These are phyloP conservation scores for Psephotus haematonotus DNA, from an alignment of 2,113 vertebrate genomes.

Conservation along the genomic window DNA sequence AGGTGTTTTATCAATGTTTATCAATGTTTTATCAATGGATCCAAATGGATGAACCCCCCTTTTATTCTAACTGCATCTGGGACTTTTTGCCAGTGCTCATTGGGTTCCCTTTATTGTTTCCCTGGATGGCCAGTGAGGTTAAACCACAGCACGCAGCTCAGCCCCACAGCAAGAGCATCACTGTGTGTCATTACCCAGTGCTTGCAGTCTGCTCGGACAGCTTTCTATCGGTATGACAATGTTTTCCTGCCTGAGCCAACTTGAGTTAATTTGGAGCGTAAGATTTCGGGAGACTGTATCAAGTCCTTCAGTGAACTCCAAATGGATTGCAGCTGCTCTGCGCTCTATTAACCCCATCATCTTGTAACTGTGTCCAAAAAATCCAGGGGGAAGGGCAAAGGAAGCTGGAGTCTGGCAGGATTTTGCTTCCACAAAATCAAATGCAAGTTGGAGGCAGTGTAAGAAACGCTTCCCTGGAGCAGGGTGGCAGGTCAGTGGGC, in stretches of 20 bases:
- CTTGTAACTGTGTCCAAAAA: background rate
- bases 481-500: background rate
- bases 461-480: background rate
- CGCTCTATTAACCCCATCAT: background rate
- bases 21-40: background rate
- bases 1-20: no score
- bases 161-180: background rate
- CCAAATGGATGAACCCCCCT: background rate
- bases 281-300: slow-evolving; percentile 1
- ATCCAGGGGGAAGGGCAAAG: background rate
- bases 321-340: slow-evolving; percentile 21
- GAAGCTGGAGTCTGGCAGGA: background rate
- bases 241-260: background rate
- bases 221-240: background rate
- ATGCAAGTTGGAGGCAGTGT: background rate
- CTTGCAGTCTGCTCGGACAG: background rate
- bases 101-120: background rate
- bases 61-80: background rate
- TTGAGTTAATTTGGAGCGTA: slow-evolving; percentile 1
- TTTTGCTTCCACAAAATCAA: background rate
- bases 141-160: background rate
- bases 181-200: accelerated
- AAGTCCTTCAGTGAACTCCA: slow-evolving; percentile 9
- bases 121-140: accelerated
- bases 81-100: background rate